A percentile compares a stretch with the other conserved stretches of the same genome.
phyloP scores from a whole-genome alignment of 2,888 invertebrate species.

The Hyles lineata region DNA sequence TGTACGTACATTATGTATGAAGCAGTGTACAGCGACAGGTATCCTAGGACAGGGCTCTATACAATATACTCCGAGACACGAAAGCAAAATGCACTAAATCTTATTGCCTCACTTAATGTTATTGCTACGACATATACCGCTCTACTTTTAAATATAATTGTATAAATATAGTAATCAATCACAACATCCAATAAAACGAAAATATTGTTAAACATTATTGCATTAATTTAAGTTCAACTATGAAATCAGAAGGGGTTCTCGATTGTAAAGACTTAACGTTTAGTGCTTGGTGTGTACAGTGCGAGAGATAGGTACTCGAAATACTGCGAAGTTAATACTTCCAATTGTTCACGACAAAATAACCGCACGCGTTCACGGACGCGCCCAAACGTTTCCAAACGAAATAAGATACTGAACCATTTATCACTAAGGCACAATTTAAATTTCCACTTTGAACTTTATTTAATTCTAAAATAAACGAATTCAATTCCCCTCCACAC shows the following conservation, averaged over 20 bases:
- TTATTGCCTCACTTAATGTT: conserved; percentile 83
- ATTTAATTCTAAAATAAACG: conserved; percentile 75
- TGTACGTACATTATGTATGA: conserved; percentile 66
- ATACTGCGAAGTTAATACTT: conserved; percentile 57
- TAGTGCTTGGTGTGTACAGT: conserved; percentile 71
- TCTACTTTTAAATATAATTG: conserved; percentile 74
- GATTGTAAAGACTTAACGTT: conserved; percentile 53
- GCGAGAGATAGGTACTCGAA: conserved; percentile 53
- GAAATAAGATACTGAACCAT: conserved; percentile 71
- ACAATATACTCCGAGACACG: conserved; percentile 62
- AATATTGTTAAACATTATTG: conserved; percentile 79
- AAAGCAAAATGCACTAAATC: conserved; percentile 79
- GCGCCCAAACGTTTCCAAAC: conserved; percentile 59
- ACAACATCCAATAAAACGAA: conserved; percentile 81
- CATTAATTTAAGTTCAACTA: conserved; percentile 65
- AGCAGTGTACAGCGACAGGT: conserved; percentile 78
- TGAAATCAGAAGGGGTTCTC: conserved; percentile 66
- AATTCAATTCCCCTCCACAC: conserved; percentile 67
- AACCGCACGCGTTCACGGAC: conserved; percentile 48
- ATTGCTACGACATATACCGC: conserved; percentile 82
- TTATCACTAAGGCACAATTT: conserved; percentile 83
- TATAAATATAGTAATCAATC: conserved; percentile 78
- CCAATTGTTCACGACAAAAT: conserved; percentile 46
- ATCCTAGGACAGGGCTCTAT: conserved; percentile 58
- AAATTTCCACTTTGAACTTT: conserved; percentile 82